These are phyloP conservation scores for Hippocampus comes DNA, from an alignment of 2,113 vertebrate genomes.

Conservation along the genomic window DNA sequence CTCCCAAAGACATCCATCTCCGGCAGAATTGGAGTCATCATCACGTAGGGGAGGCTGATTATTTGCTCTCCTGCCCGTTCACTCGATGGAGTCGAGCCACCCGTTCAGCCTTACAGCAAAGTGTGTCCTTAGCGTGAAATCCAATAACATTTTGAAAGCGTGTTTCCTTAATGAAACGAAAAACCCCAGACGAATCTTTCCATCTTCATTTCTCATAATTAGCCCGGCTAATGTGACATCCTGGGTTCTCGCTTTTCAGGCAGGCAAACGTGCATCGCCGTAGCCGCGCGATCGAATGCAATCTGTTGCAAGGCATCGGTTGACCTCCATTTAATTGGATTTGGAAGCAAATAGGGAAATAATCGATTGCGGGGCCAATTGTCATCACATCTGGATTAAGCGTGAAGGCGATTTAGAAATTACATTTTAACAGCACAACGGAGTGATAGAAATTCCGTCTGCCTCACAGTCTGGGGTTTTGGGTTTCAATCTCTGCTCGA, in stretches of 20 bases:
- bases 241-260: not conserved
- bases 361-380: not conserved
- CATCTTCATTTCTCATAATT: constrained; percentile 5
- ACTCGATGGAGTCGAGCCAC: constrained; percentile 6
- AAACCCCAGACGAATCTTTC: not conserved
- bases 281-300: not conserved
- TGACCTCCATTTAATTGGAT: not conserved
- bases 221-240: not conserved
- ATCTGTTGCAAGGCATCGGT: not conserved
- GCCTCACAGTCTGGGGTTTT: too few relatives aligned
- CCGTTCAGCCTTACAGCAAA: constrained; percentile 9
- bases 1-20: constrained; percentile 41
- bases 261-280: too few relatives aligned
- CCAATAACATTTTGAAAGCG: not conserved
- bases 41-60: constrained; percentile 25
- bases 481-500: too few relatives aligned
- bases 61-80: constrained; percentile 16
- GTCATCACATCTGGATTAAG: not conserved
- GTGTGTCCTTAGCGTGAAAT: constrained; percentile 19
- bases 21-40: constrained; percentile 38
- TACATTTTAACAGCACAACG: too few relatives aligned
- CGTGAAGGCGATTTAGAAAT: too few relatives aligned
- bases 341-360: not conserved
- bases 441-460: too few relatives aligned
- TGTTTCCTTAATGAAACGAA: constrained; percentile 4